phyloP scores from a whole-genome alignment of 2,113 vertebrate genomes.

The Trinectes maculatus region DNA sequence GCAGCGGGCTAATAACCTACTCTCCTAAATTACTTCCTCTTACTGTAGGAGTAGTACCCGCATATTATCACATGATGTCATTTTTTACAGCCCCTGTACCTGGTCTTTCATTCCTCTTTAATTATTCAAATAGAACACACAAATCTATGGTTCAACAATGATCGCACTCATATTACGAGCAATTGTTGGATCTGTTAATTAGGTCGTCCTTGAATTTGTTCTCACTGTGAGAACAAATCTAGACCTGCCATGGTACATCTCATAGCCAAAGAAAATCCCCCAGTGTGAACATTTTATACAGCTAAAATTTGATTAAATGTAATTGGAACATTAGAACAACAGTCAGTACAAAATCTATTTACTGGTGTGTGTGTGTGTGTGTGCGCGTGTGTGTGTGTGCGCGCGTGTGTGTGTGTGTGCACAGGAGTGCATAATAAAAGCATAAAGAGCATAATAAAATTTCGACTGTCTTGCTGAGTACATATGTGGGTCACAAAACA shows the following conservation, averaged over 20 bases:
- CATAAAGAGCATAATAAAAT: no score
- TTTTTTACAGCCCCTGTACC: slow-evolving; percentile 47
- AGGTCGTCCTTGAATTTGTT: slow-evolving; percentile 11
- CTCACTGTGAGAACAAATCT: slow-evolving; percentile 7
- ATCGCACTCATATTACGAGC: neutral
- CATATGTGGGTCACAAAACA: no score
- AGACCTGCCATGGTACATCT: slow-evolving; percentile 1
- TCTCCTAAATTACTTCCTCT: slow-evolving; percentile 66
- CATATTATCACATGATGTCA: slow-evolving; percentile 61
- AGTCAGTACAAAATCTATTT: neutral
- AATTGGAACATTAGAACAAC: neutral
- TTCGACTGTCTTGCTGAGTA: no score
- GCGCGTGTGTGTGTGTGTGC: no score
- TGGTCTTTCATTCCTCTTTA: slow-evolving; percentile 53
- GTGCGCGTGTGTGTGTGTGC: no score
- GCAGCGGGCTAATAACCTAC: slow-evolving; percentile 70
- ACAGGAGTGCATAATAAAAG: no score
- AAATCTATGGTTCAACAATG: slow-evolving; percentile 4
- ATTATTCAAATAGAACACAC: slow-evolving; percentile 7
- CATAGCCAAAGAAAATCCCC: neutral
- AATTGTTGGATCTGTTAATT: slow-evolving; percentile 12
- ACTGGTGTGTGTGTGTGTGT: no score
- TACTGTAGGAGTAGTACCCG: slow-evolving; percentile 64
- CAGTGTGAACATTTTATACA: neutral
- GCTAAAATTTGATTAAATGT: slow-evolving; percentile 7